A percentile compares a stretch with the other conserved stretches of the same genome.
Evolutionary conservation across 2,888 invertebrate species (phyloP).

Genomic region (Achlya flavicornis): DNA sequence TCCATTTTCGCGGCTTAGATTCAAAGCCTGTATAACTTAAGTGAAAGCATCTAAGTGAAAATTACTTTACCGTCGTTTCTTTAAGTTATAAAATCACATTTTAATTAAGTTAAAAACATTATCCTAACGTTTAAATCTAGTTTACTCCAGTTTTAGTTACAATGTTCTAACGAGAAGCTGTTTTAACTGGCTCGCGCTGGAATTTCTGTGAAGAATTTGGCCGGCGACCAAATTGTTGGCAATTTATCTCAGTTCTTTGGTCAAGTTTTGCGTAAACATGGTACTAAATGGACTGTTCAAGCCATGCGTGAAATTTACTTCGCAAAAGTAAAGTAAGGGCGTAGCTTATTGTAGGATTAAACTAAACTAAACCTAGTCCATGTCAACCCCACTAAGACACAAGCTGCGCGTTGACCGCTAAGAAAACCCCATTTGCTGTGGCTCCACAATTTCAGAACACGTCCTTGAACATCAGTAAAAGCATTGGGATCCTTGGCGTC

Average conservation of each 20-base stretch:
- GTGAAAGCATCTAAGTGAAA: neutral
- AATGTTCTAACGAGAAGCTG: conserved; percentile 10
- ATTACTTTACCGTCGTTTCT: neutral
- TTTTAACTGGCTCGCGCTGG: conserved; percentile 4
- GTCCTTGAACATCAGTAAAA: no score
- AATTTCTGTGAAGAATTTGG: conserved; percentile 12
- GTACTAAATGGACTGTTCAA: neutral
- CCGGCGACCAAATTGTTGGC: conserved; percentile 12
- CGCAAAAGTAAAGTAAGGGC: neutral
- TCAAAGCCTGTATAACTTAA: neutral
- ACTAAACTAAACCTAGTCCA: no score
- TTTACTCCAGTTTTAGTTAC: conserved; percentile 1
- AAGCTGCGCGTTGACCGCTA: no score
- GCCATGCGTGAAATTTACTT: neutral
- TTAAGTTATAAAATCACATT: neutral
- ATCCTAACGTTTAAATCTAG: neutral
- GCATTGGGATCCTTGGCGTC: no score
- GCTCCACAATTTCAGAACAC: no score
- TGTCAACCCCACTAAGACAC: no score
- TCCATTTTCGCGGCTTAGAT: conserved; percentile 1
- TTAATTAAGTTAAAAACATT: conserved; percentile 1
- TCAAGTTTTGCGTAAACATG: conserved; percentile 9
- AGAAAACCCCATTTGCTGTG: no score
- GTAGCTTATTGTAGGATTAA: neutral
- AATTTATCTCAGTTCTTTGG: conserved; percentile 9